Conservation (phyloP, 2,113 vertebrate genomes). For the Arenaria interpres region DNA sequence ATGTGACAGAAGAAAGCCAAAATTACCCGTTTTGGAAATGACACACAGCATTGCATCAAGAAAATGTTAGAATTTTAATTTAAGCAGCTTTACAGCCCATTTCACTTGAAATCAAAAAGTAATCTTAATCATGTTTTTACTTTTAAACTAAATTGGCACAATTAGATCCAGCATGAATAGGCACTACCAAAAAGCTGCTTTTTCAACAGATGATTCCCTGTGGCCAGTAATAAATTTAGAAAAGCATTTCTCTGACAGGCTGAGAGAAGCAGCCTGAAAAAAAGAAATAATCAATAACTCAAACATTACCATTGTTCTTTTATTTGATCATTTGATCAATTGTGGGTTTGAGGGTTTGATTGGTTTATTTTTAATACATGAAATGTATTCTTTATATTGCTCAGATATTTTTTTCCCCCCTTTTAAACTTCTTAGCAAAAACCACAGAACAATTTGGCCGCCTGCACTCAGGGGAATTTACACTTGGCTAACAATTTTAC, state of each 20-base stretch:
- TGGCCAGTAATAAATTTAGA: slow-evolving; percentile 35
- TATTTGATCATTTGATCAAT: neutral
- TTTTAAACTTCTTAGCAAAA: neutral
- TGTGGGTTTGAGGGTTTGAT: neutral
- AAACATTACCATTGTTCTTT: neutral
- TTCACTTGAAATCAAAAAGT: slow-evolving; percentile 66
- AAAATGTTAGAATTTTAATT: slow-evolving; percentile 55
- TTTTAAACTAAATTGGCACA: slow-evolving; percentile 62
- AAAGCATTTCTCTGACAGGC: neutral
- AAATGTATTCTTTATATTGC: neutral
- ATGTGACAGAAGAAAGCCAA: neutral
- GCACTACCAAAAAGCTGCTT: slow-evolving; percentile 42
- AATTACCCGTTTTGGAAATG: slow-evolving; percentile 28
- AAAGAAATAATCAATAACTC: neutral
- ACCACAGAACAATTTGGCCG: neutral
- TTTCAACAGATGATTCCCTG: slow-evolving; percentile 14
- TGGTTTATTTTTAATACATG: neutral
- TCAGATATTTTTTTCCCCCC: neutral
- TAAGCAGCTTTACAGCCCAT: slow-evolving; percentile 45
- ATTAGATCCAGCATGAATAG: slow-evolving; percentile 48
- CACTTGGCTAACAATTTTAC: slow-evolving; percentile 18
- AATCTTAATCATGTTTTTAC: slow-evolving; percentile 64
- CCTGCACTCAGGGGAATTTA: neutral
- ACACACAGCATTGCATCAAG: neutral
- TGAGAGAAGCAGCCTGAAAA: neutral